A percentile compares a stretch with the other conserved stretches of the same genome.
Evolutionary conservation across 1,140 invertebrate species (phyloP).

Genomic region (Heterodera schachtii): DNA sequence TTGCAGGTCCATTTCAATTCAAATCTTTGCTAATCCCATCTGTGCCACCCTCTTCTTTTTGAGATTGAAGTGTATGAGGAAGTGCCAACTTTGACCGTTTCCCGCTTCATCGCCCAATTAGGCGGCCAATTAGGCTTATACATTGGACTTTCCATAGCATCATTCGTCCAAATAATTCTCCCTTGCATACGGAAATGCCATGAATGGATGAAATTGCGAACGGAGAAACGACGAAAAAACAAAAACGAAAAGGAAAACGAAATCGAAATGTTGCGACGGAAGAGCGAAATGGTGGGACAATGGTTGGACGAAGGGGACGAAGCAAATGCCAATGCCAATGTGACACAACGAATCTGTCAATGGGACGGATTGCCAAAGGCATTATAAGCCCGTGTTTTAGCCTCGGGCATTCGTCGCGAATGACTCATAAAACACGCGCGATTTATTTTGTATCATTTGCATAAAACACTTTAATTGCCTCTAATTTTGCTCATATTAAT

Average conservation of each 20-base stretch:
- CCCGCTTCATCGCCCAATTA: slow-evolving; percentile 62
- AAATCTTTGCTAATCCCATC: background rate
- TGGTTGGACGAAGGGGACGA: no score
- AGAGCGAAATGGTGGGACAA: no score
- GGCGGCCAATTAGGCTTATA: slow-evolving; percentile 51
- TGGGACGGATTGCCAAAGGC: no score
- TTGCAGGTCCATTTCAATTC: slow-evolving; percentile 10
- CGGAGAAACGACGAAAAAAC: background rate
- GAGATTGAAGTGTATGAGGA: slow-evolving; percentile 53
- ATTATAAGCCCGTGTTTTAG: no score
- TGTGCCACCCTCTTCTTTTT: background rate
- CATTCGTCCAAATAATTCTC: slow-evolving; percentile 28
- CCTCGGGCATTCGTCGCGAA: no score
- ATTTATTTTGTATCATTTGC: no score
- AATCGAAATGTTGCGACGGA: no score
- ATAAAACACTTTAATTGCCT: no score
- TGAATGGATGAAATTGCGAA: background rate
- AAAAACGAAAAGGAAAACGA: background rate
- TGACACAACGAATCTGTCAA: no score
- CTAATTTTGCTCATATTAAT: no score
- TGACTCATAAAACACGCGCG: no score
- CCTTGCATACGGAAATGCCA: slow-evolving; percentile 24
- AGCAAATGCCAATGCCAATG: no score
- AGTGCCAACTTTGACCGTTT: slow-evolving; percentile 61
- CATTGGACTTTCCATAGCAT: slow-evolving; percentile 29